Conservation (phyloP, 2,888 invertebrate genomes). For the Phalera bucephala region DNA sequence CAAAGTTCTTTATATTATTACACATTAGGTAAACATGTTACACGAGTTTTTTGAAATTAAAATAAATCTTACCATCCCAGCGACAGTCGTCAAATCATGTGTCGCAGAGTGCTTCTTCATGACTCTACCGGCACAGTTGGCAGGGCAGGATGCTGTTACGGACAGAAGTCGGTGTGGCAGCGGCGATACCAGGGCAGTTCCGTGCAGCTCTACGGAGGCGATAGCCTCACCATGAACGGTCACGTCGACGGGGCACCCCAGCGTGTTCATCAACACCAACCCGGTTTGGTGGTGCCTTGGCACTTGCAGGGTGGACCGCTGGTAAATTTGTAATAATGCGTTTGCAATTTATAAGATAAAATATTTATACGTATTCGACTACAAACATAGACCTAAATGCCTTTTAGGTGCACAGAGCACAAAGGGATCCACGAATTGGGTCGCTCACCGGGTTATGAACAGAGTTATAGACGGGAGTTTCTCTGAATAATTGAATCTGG, state of each 20-base stretch:
- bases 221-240: conserved; percentile 54
- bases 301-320: conserved; percentile 72
- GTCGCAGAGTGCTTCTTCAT: conserved; percentile 47
- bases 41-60: too few species aligned
- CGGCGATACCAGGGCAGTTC: conserved; percentile 67
- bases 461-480: too few species aligned
- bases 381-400: too few species aligned
- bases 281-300: conserved; percentile 72
- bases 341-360: too few species aligned
- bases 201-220: conserved; percentile 55
- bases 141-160: conserved; percentile 44
- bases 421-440: too few species aligned
- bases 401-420: too few species aligned
- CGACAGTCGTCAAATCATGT: conserved; percentile 50
- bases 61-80: conserved; percentile 66
- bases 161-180: conserved; percentile 47
- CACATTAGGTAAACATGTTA: too few species aligned
- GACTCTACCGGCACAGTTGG: conserved; percentile 59
- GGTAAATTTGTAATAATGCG: too few species aligned
- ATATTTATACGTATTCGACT: too few species aligned
- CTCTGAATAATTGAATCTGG: too few species aligned
- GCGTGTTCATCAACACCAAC: conserved; percentile 84
- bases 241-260: conserved; percentile 81
- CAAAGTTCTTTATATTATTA: too few species aligned
- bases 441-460: too few species aligned